Conservation (phyloP, 2,797 vertebrate species). For the Ctenosaura bakeri region DNA sequence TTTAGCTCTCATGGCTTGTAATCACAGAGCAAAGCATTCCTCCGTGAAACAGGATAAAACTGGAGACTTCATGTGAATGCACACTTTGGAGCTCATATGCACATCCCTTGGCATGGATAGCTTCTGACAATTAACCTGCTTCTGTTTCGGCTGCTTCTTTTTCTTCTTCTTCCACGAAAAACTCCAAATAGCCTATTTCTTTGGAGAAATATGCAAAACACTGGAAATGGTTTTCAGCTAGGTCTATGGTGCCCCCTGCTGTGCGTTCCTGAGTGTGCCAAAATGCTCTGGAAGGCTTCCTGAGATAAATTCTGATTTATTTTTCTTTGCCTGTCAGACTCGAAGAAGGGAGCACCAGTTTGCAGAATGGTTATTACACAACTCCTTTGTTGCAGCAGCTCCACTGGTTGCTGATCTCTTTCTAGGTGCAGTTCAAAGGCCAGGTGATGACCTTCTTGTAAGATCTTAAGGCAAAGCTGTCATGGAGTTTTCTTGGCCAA, state of each 20-base stretch:
- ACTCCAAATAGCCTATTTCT: too few species aligned
- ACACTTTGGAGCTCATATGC: not conserved
- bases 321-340: too few species aligned
- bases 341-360: not conserved
- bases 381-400: too few species aligned
- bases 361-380: too few species aligned
- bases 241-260: not conserved
- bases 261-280: not conserved
- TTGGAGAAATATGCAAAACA: rapidly evolving
- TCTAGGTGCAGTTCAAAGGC: too few species aligned
- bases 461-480: too few species aligned
- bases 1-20: not conserved
- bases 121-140: not conserved
- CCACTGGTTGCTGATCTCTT: too few species aligned
- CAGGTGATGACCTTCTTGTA: too few species aligned
- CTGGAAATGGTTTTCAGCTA: not conserved
- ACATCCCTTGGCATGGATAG: not conserved
- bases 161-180: not conserved
- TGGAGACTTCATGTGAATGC: too few species aligned
- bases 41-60: not conserved
- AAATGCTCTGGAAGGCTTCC: not conserved
- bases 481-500: too few species aligned
- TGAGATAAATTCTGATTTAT: too few species aligned
- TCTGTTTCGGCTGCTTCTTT: not conserved
- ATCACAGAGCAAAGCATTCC: not conserved